phyloP scores from a whole-genome alignment of 2,888 invertebrate species.

The Volucella inanis region DNA sequence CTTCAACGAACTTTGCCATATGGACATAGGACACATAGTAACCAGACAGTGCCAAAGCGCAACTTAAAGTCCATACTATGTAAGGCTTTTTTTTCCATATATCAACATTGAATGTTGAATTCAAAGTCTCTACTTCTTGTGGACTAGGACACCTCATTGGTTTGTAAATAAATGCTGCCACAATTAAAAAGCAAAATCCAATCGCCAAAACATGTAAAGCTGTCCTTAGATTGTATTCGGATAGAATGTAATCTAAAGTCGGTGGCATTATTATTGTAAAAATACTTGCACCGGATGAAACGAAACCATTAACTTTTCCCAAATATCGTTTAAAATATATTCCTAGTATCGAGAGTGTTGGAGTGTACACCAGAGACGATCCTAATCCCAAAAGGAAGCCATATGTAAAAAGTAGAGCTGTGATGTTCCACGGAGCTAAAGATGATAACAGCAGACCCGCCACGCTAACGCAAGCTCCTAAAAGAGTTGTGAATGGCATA shows the following conservation, averaged over 20 bases:
- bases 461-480: conserved; percentile 48
- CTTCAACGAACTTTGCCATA: conserved; percentile 61
- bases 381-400: conserved; percentile 60
- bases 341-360: conserved; percentile 60
- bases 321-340: conserved; percentile 62
- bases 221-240: conserved; percentile 41
- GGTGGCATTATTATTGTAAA: conserved; percentile 68
- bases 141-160: conserved; percentile 51
- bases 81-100: conserved; percentile 64
- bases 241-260: conserved; percentile 50
- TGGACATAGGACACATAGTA: conserved; percentile 69
- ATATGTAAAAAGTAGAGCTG: conserved; percentile 63
- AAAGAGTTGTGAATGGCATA: conserved; percentile 58
- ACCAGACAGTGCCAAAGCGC: conserved; percentile 60
- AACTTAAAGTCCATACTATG: conserved; percentile 62
- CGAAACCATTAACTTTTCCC: conserved; percentile 69
- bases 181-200: conserved; percentile 60
- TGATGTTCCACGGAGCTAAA: conserved; percentile 52
- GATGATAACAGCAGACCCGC: conserved; percentile 52
- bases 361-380: conserved; percentile 65
- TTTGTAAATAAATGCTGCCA: conserved; percentile 62
- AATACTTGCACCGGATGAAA: conserved; percentile 65
- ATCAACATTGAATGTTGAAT: conserved; percentile 43
- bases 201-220: conserved; percentile 41
- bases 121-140: not conserved